Conservation (phyloP, 2,888 invertebrate species). For the Crepidodera aurea region DNA sequence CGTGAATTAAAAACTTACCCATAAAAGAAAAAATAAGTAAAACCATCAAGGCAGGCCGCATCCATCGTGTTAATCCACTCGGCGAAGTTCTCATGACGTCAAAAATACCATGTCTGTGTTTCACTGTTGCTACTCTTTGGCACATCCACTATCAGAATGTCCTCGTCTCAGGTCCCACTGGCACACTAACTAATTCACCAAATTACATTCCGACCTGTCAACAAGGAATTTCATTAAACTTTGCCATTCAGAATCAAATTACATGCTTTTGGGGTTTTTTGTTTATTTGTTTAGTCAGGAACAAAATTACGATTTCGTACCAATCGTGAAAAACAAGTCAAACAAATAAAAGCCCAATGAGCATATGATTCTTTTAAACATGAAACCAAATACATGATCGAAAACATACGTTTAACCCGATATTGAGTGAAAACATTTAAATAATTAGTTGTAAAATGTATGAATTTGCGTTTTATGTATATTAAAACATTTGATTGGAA, state of each 20-base stretch:
- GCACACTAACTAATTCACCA: conserved; percentile 42
- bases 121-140: conserved; percentile 49
- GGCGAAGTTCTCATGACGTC: conserved; percentile 59
- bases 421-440: too few relatives aligned
- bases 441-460: too few relatives aligned
- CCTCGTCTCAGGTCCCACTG: conserved; percentile 34
- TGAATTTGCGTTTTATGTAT: too few relatives aligned
- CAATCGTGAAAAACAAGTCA: not conserved
- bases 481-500: too few relatives aligned
- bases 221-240: conserved; percentile 43
- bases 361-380: too few relatives aligned
- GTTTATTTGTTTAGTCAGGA: not conserved
- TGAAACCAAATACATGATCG: too few relatives aligned
- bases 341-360: too few relatives aligned
- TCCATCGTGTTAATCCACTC: conserved; percentile 56
- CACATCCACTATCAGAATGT: conserved; percentile 49
- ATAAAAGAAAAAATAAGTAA: conserved; percentile 53
- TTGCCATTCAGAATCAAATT: conserved; percentile 37
- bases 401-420: too few relatives aligned
- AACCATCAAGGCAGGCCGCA: conserved; percentile 54
- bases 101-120: conserved; percentile 58
- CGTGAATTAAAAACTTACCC: conserved; percentile 58
- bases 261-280: conserved; percentile 14
- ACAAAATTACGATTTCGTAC: not conserved
- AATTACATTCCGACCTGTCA: conserved; percentile 49